Conservation (phyloP, 2,113 vertebrate genomes). For the Marmota flaviventris region DNA sequence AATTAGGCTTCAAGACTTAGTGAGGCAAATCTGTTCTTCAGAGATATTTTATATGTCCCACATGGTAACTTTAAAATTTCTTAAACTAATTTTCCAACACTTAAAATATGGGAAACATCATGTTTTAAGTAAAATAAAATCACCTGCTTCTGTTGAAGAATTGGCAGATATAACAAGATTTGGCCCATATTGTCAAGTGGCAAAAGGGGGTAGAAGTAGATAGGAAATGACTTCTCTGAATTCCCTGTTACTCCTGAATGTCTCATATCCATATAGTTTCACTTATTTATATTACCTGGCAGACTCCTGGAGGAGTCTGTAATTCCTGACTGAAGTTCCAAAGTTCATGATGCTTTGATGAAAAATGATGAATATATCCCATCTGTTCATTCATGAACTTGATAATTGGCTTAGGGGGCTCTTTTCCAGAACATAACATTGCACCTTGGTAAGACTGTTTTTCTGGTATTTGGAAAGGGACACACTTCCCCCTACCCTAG, state of each 20-base stretch:
- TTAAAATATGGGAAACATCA: neutral
- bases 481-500: neutral
- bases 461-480: constrained; percentile 20
- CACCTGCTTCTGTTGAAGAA: constrained; percentile 31
- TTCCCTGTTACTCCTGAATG: neutral
- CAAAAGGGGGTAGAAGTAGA: neutral
- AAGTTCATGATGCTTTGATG: neutral
- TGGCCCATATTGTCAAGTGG: neutral
- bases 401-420: neutral
- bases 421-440: constrained; percentile 33
- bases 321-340: constrained; percentile 49
- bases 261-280: constrained; percentile 10
- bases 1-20: constrained; percentile 10
- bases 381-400: constrained; percentile 55
- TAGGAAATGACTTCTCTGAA: neutral
- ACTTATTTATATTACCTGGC: constrained; percentile 16
- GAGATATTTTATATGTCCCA: neutral
- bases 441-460: neutral
- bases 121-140: constrained; percentile 31
- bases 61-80: constrained; percentile 10
- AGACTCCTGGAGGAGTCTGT: constrained; percentile 26
- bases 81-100: constrained; percentile 5
- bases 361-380: constrained; percentile 6
- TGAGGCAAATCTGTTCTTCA: constrained; percentile 1
- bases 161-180: constrained; percentile 57